Evolutionary conservation across 2,113 vertebrate genomes (phyloP).

Genomic region (Potamarius usumacintae): DNA sequence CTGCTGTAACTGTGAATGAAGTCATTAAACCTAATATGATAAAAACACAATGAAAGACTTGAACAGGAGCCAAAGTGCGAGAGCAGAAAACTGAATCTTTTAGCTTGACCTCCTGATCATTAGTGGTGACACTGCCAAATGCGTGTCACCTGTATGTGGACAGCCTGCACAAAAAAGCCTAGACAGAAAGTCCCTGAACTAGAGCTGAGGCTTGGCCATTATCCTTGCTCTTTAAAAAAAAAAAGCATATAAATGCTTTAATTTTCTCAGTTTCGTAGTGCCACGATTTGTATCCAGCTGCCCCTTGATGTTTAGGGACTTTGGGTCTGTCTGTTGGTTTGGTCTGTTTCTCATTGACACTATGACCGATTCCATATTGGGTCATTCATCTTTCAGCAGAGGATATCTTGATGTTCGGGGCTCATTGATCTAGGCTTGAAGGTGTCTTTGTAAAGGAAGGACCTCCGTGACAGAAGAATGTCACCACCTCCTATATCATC

Average conservation of each 20-base stretch:
- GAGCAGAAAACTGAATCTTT: background rate
- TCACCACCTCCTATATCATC: slow-evolving; percentile 50
- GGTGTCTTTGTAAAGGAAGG: slow-evolving; percentile 42
- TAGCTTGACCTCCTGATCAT: slow-evolving; percentile 40
- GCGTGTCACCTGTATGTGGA: slow-evolving; percentile 19
- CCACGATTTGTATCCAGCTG: background rate
- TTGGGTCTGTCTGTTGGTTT: background rate
- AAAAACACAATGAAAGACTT: slow-evolving; percentile 37
- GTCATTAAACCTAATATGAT: slow-evolving; percentile 55
- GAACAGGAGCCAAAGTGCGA: slow-evolving; percentile 24
- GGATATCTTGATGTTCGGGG: slow-evolving; percentile 42
- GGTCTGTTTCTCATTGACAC: slow-evolving; percentile 27
- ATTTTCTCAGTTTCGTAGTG: background rate
- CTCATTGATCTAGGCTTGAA: slow-evolving; percentile 48
- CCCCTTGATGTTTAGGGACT: background rate
- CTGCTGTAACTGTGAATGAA: slow-evolving; percentile 47
- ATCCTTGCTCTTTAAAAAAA: background rate
- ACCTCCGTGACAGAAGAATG: slow-evolving; percentile 34
- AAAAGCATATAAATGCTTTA: background rate
- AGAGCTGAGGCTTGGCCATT: background rate
- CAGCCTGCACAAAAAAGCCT: background rate
- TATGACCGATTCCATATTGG: slow-evolving; percentile 20
- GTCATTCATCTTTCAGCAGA: slow-evolving; percentile 44
- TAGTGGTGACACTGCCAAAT: slow-evolving; percentile 39
- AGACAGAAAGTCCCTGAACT: slow-evolving; percentile 6